Percentiles rank a stretch among this genome's conserved stretches.
These are phyloP conservation scores for Charina bottae DNA, from an alignment of 2,113 vertebrate species.

Conservation along the genomic window DNA sequence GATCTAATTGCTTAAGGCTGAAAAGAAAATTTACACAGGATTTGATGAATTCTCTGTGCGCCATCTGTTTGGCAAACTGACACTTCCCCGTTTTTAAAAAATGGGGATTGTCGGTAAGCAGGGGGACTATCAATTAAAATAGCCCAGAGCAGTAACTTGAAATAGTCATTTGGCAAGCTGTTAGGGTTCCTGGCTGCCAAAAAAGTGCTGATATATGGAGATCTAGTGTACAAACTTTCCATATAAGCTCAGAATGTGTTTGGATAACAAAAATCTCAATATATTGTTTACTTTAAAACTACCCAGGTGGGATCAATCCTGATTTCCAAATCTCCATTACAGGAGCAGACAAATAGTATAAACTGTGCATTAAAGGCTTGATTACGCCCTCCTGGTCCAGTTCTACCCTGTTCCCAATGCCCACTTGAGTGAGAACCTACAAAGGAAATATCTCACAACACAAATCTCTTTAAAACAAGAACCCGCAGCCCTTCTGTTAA, in stretches of 20 bases:
- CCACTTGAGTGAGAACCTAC: neutral
- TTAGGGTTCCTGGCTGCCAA: constrained; percentile 11
- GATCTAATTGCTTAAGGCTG: constrained; percentile 58
- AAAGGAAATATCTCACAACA: no score
- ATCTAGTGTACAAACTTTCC: neutral
- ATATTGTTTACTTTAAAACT: neutral
- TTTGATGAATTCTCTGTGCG: constrained; percentile 53
- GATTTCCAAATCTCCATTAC: neutral
- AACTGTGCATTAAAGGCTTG: neutral
- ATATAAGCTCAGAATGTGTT: constrained; percentile 9
- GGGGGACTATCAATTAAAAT: neutral
- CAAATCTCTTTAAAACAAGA: neutral
- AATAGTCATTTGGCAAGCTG: constrained; percentile 35
- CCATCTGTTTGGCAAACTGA: constrained; percentile 59
- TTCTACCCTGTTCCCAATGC: neutral
- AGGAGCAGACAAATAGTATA: neutral
- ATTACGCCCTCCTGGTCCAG: neutral
- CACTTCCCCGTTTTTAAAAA: constrained; percentile 34
- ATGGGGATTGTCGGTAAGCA: constrained; percentile 6
- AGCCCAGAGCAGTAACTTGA: neutral
- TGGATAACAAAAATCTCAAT: constrained; percentile 12
- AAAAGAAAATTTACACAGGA: constrained; percentile 51
- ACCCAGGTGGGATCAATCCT: constrained; percentile 17
- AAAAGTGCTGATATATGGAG: constrained; percentile 1
- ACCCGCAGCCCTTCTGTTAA: no score